Evolutionary conservation across 2,113 vertebrate species (phyloP).

Genomic region (Corvus hawaiiensis): DNA sequence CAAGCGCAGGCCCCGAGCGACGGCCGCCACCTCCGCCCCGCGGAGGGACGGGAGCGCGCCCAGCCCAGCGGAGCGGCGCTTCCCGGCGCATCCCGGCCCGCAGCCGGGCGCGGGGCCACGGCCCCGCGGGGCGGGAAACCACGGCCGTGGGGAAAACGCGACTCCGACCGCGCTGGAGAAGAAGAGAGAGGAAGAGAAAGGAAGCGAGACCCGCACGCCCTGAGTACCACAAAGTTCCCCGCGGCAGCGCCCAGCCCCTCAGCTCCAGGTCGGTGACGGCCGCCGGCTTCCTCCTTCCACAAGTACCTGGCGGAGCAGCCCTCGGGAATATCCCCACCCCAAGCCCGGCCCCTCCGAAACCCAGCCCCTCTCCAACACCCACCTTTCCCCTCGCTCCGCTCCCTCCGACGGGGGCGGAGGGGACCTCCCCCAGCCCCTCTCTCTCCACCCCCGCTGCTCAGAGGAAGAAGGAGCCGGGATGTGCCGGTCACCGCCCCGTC

Average conservation of each 20-base stretch:
- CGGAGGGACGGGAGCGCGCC: not conserved
- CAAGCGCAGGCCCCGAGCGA: not conserved
- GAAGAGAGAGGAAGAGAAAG: no score
- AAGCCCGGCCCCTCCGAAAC: not conserved
- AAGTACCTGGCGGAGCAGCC: not conserved
- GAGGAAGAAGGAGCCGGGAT: no score
- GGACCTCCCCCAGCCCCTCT: not conserved
- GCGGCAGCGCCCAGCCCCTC: not conserved
- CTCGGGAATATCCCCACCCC: not conserved
- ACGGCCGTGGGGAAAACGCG: fast-evolving
- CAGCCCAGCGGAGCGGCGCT: no score
- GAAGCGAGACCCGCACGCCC: not conserved
- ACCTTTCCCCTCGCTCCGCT: not conserved
- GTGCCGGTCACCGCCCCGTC: no score
- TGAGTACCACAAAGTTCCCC: not conserved
- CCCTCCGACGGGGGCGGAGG: not conserved
- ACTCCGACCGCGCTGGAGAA: no score
- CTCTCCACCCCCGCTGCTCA: not conserved
- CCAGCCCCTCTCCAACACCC: not conserved
- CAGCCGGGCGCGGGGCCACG: not conserved
- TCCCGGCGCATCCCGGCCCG: not conserved
- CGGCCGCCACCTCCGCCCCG: not conserved
- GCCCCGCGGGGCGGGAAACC: not conserved
- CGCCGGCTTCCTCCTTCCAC: not conserved
- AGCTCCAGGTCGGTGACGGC: fast-evolving